These are phyloP conservation scores for Anastrepha obliqua DNA, from an alignment of 1,140 invertebrate genomes.

Conservation along the genomic window DNA sequence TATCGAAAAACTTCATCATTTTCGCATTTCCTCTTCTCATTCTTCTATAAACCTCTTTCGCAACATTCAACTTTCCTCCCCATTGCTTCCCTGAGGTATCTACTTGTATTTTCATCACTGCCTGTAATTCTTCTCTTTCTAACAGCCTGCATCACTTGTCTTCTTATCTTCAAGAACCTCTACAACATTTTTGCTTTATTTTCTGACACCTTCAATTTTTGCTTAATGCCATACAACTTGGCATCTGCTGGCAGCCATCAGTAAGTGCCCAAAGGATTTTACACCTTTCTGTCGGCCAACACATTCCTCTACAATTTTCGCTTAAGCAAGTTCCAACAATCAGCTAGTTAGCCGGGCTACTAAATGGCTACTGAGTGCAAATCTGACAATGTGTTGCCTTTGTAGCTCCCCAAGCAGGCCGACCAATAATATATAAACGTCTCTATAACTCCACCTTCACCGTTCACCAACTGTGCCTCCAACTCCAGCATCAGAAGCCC, in stretches of 20 bases:
- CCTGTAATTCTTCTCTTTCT: not conserved
- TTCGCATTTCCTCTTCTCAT: not conserved
- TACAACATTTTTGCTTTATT: not conserved
- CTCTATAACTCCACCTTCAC: not conserved
- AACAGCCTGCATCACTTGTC: not conserved
- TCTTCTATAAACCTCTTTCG: not conserved
- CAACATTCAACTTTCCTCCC: too few relatives aligned
- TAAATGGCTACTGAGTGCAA: not conserved
- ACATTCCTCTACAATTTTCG: conserved; percentile 7
- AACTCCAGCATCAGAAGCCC: conserved; percentile 28
- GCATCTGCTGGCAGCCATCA: not conserved
- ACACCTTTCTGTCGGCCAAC: conserved; percentile 6
- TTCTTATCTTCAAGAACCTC: not conserved
- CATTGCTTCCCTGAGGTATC: not conserved
- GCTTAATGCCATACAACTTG: not conserved
- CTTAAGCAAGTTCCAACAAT: conserved; percentile 9
- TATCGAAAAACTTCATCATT: not conserved
- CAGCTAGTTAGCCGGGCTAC: not conserved
- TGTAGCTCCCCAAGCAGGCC: not conserved
- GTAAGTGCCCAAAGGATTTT: conserved; percentile 40
- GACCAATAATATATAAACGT: not conserved
- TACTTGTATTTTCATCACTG: not conserved
- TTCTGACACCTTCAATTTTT: not conserved
- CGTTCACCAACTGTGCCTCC: not conserved
- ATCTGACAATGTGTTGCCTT: not conserved